Percentiles rank a stretch among this genome's conserved stretches.
Conservation (phyloP, 2,888 invertebrate species). For the Scaptomyza reducta region DNA sequence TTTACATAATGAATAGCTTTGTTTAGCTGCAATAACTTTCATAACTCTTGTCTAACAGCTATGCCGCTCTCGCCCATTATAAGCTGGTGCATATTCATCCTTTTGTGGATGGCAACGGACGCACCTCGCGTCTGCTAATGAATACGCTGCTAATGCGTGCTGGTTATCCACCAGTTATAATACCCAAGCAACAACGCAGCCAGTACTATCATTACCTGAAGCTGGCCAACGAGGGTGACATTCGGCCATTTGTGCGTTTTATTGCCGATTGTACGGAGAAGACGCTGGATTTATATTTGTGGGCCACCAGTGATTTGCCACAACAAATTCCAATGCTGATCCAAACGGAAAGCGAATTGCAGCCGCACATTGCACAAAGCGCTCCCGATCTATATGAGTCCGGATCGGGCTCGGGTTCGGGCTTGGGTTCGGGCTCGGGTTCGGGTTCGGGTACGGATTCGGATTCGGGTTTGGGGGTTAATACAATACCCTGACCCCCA, state of each 20-base stretch:
- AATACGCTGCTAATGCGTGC: slow-evolving; percentile 97
- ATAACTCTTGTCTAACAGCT: slow-evolving; percentile 85
- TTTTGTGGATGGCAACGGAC: slow-evolving; percentile 97
- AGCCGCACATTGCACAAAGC: slow-evolving; percentile 38
- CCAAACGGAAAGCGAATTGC: slow-evolving; percentile 80
- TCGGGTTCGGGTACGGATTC: slow-evolving; percentile 68
- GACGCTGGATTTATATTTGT: slow-evolving; percentile 93
- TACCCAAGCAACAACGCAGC: slow-evolving; percentile 93
- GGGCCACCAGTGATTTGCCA: slow-evolving; percentile 91
- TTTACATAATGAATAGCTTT: not conserved
- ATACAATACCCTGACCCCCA: slow-evolving; percentile 63
- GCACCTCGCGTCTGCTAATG: slow-evolving; percentile 97
- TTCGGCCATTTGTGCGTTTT: slow-evolving; percentile 97
- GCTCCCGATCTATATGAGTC: slow-evolving; percentile 34
- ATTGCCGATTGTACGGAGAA: slow-evolving; percentile 96
- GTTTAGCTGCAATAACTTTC: not conserved
- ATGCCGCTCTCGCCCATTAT: slow-evolving; percentile 98
- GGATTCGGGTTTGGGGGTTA: slow-evolving; percentile 67
- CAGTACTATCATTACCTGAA: slow-evolving; percentile 95
- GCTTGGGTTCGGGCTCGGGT: slow-evolving; percentile 50
- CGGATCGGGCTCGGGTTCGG: slow-evolving; percentile 58
- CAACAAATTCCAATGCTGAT: slow-evolving; percentile 89
- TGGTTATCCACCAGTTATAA: slow-evolving; percentile 97
- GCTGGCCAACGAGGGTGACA: slow-evolving; percentile 96
- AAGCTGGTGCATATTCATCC: slow-evolving; percentile 98